These are phyloP conservation scores for Chiloscyllium plagiosum DNA, from an alignment of 2,113 vertebrate species.

Conservation along the genomic window DNA sequence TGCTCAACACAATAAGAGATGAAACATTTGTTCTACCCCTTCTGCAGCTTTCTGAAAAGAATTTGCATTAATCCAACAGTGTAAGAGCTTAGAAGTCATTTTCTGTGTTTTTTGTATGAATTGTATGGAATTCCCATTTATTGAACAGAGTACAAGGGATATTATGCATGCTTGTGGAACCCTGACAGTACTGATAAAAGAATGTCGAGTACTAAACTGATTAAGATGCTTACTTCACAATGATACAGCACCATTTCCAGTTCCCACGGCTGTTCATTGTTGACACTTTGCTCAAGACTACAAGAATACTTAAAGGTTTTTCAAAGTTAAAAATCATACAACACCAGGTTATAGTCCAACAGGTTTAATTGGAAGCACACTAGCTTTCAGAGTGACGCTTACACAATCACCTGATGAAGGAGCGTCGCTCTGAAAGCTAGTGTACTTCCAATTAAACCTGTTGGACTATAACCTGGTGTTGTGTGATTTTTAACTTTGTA, in stretches of 20 bases:
- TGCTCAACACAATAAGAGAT: not conserved
- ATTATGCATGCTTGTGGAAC: not conserved
- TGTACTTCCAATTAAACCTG: no score
- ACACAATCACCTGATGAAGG: no score
- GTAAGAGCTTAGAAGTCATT: not conserved
- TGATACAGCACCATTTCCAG: not conserved
- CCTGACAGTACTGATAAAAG: not conserved
- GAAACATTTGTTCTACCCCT: not conserved
- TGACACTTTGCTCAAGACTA: not conserved
- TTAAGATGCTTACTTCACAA: conserved; percentile 3
- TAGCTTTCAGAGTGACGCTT: no score
- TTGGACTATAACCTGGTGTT: no score
- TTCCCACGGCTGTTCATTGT: not conserved
- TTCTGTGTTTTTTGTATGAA: not conserved
- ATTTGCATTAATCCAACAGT: not conserved
- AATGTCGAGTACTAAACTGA: not conserved
- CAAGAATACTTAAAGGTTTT: not conserved
- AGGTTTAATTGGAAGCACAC: no score
- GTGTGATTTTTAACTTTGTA: no score
- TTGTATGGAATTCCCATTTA: not conserved
- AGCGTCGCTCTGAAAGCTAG: no score
- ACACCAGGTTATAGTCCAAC: no score
- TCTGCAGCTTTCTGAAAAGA: not conserved
- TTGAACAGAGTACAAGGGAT: not conserved
- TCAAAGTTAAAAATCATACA: no score